Conservation (phyloP, 2,888 invertebrate genomes). For the Apoda limacodes region DNA sequence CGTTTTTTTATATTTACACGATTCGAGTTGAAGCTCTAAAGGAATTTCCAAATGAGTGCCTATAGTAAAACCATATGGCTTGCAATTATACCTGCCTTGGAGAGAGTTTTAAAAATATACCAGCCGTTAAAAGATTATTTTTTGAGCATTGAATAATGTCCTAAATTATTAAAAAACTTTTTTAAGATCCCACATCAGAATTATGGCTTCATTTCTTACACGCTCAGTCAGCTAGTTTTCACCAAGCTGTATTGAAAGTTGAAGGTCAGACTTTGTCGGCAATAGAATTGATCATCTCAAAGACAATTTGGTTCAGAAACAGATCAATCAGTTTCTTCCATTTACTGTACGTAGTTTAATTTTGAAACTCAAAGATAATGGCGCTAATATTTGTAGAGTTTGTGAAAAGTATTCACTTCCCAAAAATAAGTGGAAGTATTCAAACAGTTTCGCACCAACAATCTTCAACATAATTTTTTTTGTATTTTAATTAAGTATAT, state of each 20-base stretch:
- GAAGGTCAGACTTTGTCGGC: conserved; percentile 21
- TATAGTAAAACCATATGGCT: conserved; percentile 22
- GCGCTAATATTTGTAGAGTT: conserved; percentile 22
- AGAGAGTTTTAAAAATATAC: conserved; percentile 27
- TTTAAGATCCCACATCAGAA: conserved; percentile 25
- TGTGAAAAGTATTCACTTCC: conserved; percentile 21
- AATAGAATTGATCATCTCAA: conserved; percentile 20
- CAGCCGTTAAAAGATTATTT: conserved; percentile 27
- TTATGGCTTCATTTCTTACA: conserved; percentile 24
- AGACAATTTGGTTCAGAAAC: conserved; percentile 21
- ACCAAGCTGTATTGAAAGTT: conserved; percentile 22
- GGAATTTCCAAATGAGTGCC: conserved; percentile 21
- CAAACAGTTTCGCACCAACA: conserved; percentile 18
- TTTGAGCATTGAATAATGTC: conserved; percentile 27
- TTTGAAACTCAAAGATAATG: conserved; percentile 24
- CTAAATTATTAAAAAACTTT: conserved; percentile 21
- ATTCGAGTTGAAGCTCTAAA: conserved; percentile 21
- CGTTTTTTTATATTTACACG: conserved; percentile 21
- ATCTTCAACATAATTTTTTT: conserved; percentile 17
- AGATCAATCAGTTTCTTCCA: conserved; percentile 23
- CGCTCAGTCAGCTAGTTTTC: conserved; percentile 22
- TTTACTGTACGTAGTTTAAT: conserved; percentile 20
- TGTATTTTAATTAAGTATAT: conserved; percentile 19
- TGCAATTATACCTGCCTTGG: conserved; percentile 17
- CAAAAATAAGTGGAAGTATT: conserved; percentile 24